Percentiles rank a stretch among this genome's conserved stretches.
Evolutionary conservation across 2,888 invertebrate genomes (phyloP).

Genomic region (Vanessa cardui): DNA sequence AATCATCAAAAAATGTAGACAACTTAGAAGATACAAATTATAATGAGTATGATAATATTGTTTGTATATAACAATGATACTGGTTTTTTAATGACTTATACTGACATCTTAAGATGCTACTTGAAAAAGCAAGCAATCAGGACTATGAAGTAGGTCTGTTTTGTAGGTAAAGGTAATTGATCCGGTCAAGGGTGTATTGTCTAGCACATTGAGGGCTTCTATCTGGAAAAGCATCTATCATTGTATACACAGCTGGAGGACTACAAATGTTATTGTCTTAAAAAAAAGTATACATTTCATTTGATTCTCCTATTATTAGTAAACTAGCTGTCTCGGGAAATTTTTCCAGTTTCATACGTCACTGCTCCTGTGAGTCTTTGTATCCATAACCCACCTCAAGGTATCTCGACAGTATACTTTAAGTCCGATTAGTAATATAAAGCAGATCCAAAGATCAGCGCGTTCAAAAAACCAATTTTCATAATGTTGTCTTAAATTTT

Average conservation of each 20-base stretch:
- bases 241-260: background rate
- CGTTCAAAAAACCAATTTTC: no score
- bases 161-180: constrained; percentile 28
- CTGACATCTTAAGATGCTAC: background rate
- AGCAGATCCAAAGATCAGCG: no score
- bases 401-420: no score
- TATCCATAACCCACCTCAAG: no score
- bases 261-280: background rate
- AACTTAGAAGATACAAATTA: background rate
- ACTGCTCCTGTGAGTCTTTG: no score
- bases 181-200: constrained; percentile 26
- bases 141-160: constrained; percentile 12
- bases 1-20: no score
- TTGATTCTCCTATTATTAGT: background rate
- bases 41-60: constrained; percentile 1
- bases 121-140: background rate
- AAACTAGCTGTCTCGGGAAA: no score
- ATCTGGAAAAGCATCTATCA: constrained; percentile 4
- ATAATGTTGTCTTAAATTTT: no score
- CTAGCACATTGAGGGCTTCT: constrained; percentile 28
- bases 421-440: no score
- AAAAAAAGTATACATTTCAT: no score
- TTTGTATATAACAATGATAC: constrained; percentile 5
- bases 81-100: background rate
- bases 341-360: no score